Base-by-base conservation (phyloP, 2,797 vertebrate genomes). In the Calcarius lapponicus region DNA sequence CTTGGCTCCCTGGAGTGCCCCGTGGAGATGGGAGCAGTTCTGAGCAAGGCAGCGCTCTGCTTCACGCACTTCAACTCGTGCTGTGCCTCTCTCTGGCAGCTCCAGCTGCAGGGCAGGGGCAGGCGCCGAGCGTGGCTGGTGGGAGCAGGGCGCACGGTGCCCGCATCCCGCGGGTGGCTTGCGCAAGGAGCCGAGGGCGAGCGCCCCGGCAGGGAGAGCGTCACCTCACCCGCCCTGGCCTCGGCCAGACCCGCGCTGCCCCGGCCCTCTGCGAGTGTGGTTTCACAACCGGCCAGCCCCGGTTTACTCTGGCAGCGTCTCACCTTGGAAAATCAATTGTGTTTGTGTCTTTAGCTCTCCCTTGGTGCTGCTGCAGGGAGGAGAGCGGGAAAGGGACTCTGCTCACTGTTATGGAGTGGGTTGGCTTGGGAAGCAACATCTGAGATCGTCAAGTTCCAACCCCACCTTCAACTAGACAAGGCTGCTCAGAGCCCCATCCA, bases 221-320 rank as follows among this genome's bases (percentile, higher is more conserved):
- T 90, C 95, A 92, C 88, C 76, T 93, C 96, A 84, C 82, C 90
- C 5, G n/a, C 18, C 20, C 1, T 54, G 95, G 62, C 86, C 92
- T 64, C 9, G 13, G 6, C 1, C 2, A 13, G 58, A 65, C 61
- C 91, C 47, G 62, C 28, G 90, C 45, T 82, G 83, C 38, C 57
- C 2, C 1, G 60, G 90, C 93, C 85, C 88, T 94, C 86, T 62
- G 92, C 57, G 71, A 96, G 50, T 3, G 17, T 0, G 42, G 16
- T 96, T 94, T 92, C 91, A 47, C 93, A 96, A 96, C 90, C 1
- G 1, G 53, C 8, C 2, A 42, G 92, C 61, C 73, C 75, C 4
- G 5, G 93, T 96, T 93, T 96, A 50, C 88, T 96, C 95, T 97
- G 96, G 95, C 95, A 97, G 29, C 0, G 3, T 67, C 94, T 96